Base-by-base conservation (phyloP, 2,113 vertebrate species). In the Colius striatus region DNA sequence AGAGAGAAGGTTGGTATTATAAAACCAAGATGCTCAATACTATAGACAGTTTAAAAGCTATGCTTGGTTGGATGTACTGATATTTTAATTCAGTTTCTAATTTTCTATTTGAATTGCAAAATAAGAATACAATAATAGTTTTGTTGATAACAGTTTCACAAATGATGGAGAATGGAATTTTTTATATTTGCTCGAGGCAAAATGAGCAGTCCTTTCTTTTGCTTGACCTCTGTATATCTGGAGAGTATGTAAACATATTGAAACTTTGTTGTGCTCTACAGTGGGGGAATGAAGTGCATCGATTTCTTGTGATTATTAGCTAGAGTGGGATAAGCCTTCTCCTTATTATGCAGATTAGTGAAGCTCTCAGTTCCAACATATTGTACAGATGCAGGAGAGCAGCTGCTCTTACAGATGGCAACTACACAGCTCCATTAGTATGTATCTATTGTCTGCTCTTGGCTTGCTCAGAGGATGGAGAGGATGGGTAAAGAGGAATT, bases 281-380 rank as follows among this genome's bases (percentile, higher is more conserved):
- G 98, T 99, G 98, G 98, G 99, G 99, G 99, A 99, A 99, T 99
- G 99, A 99, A 99, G 98, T 98, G 98, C 98, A 99, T 99, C 98
- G 98, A 99, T 99, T 98, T 98, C 98, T 98, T 97, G 98, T 98
- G 96, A 99, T 99, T 99, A 99, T 99, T 99, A 99, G 99, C 99
- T 98, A 98, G 98, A 99, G 98, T 99, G 98, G 99, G 98, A 99
- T 99, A 99, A 99, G 98, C 98, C 99, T 98, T 98, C 99, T 99
- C 98, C 99, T 99, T 99, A 99, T 99, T 99, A 99, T 99, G 99
- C 99, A 99, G 99, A 99, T 99, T 99, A 99, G 98, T 98, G 98
- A 98, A 99, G 98, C 99, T 99, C 99, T 98, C 98, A 96, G 98
- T 98, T 98, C 98, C 98, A 99, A 98, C 99, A 99, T 99, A 99